Evolutionary conservation across 30 jellyfish, hydroid and myxozoan genomes (phyloP), one percentile per base, ranked within the genome.

Genomic region (Chironex yamaguchii): DNA sequence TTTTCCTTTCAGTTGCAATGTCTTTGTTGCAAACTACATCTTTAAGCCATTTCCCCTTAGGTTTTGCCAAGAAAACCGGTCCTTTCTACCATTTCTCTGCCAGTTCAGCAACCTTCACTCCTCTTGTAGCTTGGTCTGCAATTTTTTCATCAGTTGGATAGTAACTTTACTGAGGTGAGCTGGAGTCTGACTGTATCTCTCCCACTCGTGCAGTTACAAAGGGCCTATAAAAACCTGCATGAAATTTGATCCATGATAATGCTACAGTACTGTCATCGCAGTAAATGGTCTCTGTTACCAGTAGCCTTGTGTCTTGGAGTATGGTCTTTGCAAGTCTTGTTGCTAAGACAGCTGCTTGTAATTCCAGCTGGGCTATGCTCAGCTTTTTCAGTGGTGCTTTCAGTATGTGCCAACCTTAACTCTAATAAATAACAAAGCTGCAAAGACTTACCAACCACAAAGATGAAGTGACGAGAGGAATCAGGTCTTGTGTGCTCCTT

Each of bases 131-230:
- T 14, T 49, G 3, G 51, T 82, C 93, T 42, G 86, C 87, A 49
- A 79, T 77, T 27, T 69, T 82, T 50, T 58, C 70, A 4, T 82
- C 70, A 27, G 87, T 87, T 30, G 88, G 52, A 36, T 67, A 68
- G 32, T 82, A 87, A 24, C 51, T 68, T 87, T 87, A 82, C 33
- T 81, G 83, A 27, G 13, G 20, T 67, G 35, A 32, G 33, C 35
- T 35, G 6, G 90, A 58, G n/a, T 28, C 24, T 30, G 34, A 70
- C 29, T 81, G 92, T 65, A 64, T 64, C 23, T 62, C 73, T 81
- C 67, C 76, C 48, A 81, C 80, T 64, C 92, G 36, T 70, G 66
- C 49, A 11, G 87, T 76, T 67, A 81, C 77, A 79, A 65, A 81
- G 42, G 87, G 76, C 29, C 67, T 81, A 27, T 35, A 30, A 12